Percentiles rank a stretch among this genome's conserved stretches.
Conservation (phyloP, 2,888 invertebrate genomes). For the Callosobruchus maculatus region DNA sequence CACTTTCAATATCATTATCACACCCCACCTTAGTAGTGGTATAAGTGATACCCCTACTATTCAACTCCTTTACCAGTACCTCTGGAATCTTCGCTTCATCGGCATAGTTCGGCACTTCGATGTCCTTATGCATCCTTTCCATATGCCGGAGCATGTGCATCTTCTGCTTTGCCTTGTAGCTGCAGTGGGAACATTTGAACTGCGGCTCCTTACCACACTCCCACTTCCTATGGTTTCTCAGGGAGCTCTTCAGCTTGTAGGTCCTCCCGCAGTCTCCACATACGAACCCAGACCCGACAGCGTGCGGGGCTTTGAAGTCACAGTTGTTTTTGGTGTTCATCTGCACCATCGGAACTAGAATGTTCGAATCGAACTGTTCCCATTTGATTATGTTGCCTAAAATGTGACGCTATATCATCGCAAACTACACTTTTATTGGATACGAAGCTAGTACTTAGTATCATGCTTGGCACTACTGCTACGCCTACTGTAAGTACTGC, state of each 20-base stretch:
- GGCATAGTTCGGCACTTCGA: not conserved
- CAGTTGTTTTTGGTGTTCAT: not conserved
- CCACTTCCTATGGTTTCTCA: slow-evolving; percentile 28
- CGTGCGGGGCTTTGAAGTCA: not conserved
- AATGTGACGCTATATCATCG: not conserved
- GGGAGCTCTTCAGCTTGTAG: slow-evolving; percentile 53
- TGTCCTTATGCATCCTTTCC: not conserved
- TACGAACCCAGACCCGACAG: slow-evolving; percentile 53
- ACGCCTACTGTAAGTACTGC: not conserved
- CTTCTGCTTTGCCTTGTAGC: slow-evolving; percentile 28
- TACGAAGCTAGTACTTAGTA: not conserved
- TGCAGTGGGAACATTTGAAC: slow-evolving; percentile 27
- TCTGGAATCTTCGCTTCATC: not conserved
- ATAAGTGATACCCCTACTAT: not conserved
- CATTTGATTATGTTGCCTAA: not conserved
- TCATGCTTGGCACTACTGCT: not conserved
- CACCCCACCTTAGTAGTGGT: not conserved
- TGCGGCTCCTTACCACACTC: slow-evolving; percentile 29
- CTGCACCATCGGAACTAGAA: not conserved
- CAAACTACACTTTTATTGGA: not conserved
- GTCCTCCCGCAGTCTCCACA: slow-evolving; percentile 80
- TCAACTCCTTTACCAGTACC: not conserved
- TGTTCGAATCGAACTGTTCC: not conserved
- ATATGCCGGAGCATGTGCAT: slow-evolving; percentile 26
- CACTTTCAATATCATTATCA: not conserved